phyloP scores from a whole-genome alignment of 2,113 vertebrate species.

The Scalopus aquaticus region DNA sequence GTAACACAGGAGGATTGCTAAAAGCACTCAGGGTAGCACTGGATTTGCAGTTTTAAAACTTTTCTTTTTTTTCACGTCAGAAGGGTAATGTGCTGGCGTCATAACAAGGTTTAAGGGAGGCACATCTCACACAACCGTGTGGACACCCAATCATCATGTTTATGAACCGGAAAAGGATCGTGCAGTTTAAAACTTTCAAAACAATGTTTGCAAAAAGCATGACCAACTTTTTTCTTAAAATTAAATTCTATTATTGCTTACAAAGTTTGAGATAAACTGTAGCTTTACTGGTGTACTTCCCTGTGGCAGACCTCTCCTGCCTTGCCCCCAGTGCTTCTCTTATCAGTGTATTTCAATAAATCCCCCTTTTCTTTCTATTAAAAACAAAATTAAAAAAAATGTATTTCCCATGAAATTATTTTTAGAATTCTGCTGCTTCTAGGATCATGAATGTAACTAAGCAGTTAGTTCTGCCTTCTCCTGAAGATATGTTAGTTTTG shows the following conservation, averaged over 20 bases:
- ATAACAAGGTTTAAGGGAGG: too few relatives aligned
- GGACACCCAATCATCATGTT: too few relatives aligned
- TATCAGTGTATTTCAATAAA: too few relatives aligned
- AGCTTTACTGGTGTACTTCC: neutral
- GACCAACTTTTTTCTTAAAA: neutral
- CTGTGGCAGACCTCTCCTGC: too few relatives aligned
- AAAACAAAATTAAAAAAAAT: too few relatives aligned
- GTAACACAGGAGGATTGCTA: neutral
- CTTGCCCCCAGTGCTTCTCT: too few relatives aligned
- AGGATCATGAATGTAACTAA: neutral
- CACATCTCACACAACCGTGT: too few relatives aligned
- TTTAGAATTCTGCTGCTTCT: neutral
- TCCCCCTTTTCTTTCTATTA: too few relatives aligned
- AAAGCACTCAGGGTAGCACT: neutral
- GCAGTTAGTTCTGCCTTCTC: slow-evolving; percentile 7
- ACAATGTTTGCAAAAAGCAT: neutral
- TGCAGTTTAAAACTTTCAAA: neutral
- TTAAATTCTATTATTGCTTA: neutral
- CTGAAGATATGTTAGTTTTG: slow-evolving; percentile 28
- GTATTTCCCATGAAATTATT: neutral
- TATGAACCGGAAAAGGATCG: too few relatives aligned
- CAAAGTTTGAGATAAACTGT: neutral
- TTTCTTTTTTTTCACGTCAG: too few relatives aligned
- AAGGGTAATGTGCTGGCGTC: too few relatives aligned
- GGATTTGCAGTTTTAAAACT: too few relatives aligned